These are phyloP conservation scores for Tholera decimalis DNA, from an alignment of 2,888 invertebrate species.

Conservation along the genomic window DNA sequence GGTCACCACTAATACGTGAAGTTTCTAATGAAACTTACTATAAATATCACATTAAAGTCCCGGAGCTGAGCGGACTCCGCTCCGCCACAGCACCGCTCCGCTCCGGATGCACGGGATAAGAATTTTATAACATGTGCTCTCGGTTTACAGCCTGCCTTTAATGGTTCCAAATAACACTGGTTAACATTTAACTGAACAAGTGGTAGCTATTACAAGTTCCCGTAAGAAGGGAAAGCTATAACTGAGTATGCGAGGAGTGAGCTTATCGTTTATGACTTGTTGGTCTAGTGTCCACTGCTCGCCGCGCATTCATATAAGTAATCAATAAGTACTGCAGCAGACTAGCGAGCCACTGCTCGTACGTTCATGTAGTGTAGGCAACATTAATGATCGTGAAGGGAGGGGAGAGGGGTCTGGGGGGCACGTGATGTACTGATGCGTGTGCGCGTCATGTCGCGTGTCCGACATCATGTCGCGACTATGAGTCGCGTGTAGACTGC, in stretches of 20 bases:
- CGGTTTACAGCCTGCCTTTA: slow-evolving; percentile 61
- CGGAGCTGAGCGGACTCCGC: slow-evolving; percentile 32
- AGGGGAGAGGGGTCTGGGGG: not conserved
- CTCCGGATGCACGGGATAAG: slow-evolving; percentile 41
- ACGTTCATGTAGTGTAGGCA: slow-evolving; percentile 1
- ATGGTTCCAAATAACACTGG: slow-evolving; percentile 54
- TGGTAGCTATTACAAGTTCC: slow-evolving; percentile 28
- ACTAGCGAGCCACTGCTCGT: not conserved
- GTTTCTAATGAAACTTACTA: slow-evolving; percentile 63
- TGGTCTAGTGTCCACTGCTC: slow-evolving; percentile 2
- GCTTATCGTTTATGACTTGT: slow-evolving; percentile 15
- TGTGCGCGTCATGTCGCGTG: slow-evolving; percentile 55
- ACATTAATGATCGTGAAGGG: not conserved
- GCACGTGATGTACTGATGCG: slow-evolving; percentile 37
- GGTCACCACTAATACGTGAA: slow-evolving; percentile 47
- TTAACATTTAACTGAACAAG: slow-evolving; percentile 60
- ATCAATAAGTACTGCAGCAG: slow-evolving; percentile 1
- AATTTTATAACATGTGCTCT: slow-evolving; percentile 58
- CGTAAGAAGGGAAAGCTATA: slow-evolving; percentile 13
- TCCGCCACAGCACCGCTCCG: slow-evolving; percentile 1
- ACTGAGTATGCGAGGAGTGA: slow-evolving; percentile 3
- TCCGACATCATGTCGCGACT: slow-evolving; percentile 57
- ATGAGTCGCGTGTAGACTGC: slow-evolving; percentile 32
- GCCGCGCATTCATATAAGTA: slow-evolving; percentile 19
- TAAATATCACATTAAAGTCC: slow-evolving; percentile 59